A percentile compares a stretch with the other conserved stretches of the same genome.
Conservation (phyloP, 1,140 invertebrate species). For the Sipha flava region DNA sequence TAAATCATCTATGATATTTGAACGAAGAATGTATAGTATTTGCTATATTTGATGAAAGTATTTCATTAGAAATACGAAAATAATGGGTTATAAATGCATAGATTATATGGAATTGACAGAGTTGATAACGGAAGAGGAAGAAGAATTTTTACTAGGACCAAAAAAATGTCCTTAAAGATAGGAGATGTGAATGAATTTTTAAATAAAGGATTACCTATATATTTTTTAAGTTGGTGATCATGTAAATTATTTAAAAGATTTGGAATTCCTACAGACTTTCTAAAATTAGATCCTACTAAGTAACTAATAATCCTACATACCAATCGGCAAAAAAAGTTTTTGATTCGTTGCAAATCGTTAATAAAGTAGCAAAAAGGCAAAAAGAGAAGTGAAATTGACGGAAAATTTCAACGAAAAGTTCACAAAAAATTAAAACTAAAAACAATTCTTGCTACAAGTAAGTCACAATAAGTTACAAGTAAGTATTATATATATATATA, state of each 20-base stretch:
- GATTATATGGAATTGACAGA: no score
- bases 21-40: conserved; percentile 36
- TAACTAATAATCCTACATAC: neutral
- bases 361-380: conserved; percentile 37
- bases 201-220: neutral
- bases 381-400: conserved; percentile 38
- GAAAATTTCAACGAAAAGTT: conserved; percentile 36
- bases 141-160: neutral
- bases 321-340: conserved; percentile 34
- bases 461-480: no score
- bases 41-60: conserved; percentile 38
- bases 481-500: no score
- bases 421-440: no score
- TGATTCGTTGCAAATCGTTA: conserved; percentile 36
- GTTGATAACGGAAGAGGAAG: neutral
- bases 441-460: no score
- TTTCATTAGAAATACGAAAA: neutral
- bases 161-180: neutral
- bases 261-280: neutral
- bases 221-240: neutral
- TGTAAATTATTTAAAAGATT: conserved; percentile 1
- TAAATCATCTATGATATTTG: no score
- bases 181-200: neutral
- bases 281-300: neutral
- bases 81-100: neutral